Evolutionary conservation across 2,888 invertebrate genomes (phyloP).

Genomic region (Sycophila texana): DNA sequence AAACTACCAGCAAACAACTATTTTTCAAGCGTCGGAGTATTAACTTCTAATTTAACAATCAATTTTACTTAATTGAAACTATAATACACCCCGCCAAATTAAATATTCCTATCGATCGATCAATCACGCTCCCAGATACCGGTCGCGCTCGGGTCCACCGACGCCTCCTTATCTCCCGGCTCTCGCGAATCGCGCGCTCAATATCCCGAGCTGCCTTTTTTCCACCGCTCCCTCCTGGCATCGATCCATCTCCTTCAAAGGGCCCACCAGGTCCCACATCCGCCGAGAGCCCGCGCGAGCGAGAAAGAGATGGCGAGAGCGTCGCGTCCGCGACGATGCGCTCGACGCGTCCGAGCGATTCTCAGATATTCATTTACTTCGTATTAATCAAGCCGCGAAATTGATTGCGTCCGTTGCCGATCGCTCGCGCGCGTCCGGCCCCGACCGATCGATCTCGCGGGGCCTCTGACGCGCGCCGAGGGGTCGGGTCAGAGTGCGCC

Average conservation of each 20-base stretch:
- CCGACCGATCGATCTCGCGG: conserved; percentile 44
- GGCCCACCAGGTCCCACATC: conserved; percentile 18
- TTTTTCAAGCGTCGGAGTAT: not conserved
- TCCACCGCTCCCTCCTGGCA: conserved; percentile 38
- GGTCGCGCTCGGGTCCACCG: conserved; percentile 31
- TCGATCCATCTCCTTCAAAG: conserved; percentile 51
- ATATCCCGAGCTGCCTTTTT: too few relatives aligned
- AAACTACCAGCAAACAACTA: too few relatives aligned
- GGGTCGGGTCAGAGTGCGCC: conserved; percentile 5
- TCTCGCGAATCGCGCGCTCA: conserved; percentile 26
- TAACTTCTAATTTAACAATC: conserved; percentile 6
- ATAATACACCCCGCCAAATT: conserved; percentile 9
- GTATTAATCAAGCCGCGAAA: conserved; percentile 73
- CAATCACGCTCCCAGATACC: conserved; percentile 28
- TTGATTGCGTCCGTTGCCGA: conserved; percentile 67
- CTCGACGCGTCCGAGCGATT: conserved; percentile 63
- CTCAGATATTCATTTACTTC: conserved; percentile 73
- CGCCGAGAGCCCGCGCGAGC: not conserved
- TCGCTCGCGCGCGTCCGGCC: conserved; percentile 41
- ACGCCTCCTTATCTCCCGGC: conserved; percentile 40
- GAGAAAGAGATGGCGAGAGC: conserved; percentile 12
- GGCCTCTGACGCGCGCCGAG: not conserved
- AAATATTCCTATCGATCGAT: conserved; percentile 30
- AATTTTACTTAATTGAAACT: not conserved
- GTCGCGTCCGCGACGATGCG: conserved; percentile 35